Base-by-base conservation (phyloP, 2,113 vertebrate genomes). In the Phylloscopus trochilus region DNA sequence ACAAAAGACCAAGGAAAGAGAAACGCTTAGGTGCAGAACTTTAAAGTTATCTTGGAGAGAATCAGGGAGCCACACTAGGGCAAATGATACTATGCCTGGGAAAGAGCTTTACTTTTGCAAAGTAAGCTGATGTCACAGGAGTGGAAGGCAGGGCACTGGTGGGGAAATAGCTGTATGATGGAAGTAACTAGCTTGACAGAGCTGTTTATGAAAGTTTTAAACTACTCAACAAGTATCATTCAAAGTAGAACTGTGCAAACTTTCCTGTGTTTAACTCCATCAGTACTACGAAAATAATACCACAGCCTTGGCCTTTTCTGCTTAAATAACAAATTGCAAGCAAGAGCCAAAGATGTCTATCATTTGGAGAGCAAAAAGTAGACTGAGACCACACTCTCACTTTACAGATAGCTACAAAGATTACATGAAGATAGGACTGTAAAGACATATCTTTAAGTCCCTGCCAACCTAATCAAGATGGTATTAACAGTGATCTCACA, bases 401-500 rank as follows among this genome's bases (percentile, higher is more conserved):
- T 96, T 96, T 96, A 95, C 91, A 93, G 95, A 93, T 95, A 96
- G 89, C 92, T 95, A 96, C 94, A 96, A 95, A 95, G 94, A 96
- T 97, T 97, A 96, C 89, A 91, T 76, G 95, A 97, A 96, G 96
- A 97, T 95, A 94, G 92, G 95, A 90, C 83, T 95, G 84, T 94
- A 96, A 97, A 97, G 96, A 97, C 95, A 78, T 95, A 93, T 96
- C 94, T 93, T 93, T 95, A 96, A 96, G 87, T 95, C 92, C 69
- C 91, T 97, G 96, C 95, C 96, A 97, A 96, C 95, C 96, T 96
- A 96, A 96, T 97, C 96, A 97, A 96, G 96, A 97, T 97, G 96
- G 96, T 96, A 97, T 96, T 96, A 97, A 96, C 96, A 97, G 92
- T 97, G 95, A 97, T 97, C 96, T 97, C 96, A 97, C 96, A 95